phyloP scores from a whole-genome alignment of 2,888 invertebrate genomes.

The Drosophila formosana region DNA sequence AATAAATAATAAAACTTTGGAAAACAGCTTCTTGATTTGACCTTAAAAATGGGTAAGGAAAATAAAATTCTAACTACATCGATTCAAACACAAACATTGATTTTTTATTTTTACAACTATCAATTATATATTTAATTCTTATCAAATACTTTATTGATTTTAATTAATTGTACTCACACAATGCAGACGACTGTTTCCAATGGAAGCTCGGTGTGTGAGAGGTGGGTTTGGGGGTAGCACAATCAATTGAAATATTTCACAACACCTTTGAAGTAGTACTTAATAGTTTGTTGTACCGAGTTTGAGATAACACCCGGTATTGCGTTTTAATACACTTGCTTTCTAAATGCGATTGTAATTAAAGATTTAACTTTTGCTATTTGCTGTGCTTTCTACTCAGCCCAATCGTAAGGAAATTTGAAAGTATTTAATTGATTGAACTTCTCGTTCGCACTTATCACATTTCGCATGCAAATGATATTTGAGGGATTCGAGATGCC shows the following conservation, averaged over 20 bases:
- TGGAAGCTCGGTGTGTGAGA: background rate
- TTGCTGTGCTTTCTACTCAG: background rate
- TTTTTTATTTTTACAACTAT: background rate
- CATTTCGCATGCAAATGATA: slow-evolving; percentile 47
- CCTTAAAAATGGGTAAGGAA: too few relatives aligned
- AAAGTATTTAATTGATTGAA: slow-evolving; percentile 4
- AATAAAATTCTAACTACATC: background rate
- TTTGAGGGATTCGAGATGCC: slow-evolving; percentile 7
- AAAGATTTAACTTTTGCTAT: background rate
- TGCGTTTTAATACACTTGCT: slow-evolving; percentile 6
- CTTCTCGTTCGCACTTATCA: slow-evolving; percentile 36
- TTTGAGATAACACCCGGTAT: slow-evolving; percentile 23
- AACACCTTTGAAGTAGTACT: slow-evolving; percentile 11
- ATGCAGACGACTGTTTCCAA: background rate
- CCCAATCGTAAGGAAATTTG: slow-evolving; percentile 8
- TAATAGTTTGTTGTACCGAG: background rate
- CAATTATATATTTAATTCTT: background rate
- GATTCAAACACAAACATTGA: background rate
- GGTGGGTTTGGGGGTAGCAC: slow-evolving; percentile 2
- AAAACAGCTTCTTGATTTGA: too few relatives aligned
- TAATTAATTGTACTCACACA: slow-evolving; percentile 23
- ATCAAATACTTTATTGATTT: too few relatives aligned
- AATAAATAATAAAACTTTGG: too few relatives aligned
- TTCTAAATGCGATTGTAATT: slow-evolving; percentile 1
- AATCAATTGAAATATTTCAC: slow-evolving; percentile 25